Conservation (phyloP, 2,888 invertebrate species). For the Macrosiphum euphorbiae region DNA sequence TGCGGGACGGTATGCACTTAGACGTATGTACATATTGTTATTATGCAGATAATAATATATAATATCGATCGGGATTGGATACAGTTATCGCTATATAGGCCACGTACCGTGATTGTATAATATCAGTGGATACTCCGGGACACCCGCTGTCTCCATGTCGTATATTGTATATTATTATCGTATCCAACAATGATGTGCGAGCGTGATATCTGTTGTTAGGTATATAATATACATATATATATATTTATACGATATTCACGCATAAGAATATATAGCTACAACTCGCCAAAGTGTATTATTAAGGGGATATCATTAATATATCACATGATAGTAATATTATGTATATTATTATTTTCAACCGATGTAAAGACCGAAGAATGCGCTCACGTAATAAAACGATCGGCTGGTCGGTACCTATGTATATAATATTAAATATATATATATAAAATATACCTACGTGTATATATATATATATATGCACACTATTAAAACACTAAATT, state of each 20-base stretch:
- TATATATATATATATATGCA: not conserved
- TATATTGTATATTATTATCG: not conserved
- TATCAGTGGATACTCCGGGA: not conserved
- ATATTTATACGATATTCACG: not conserved
- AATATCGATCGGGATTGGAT: not conserved
- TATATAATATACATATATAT: not conserved
- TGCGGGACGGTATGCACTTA: not conserved
- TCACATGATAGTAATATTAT: not conserved
- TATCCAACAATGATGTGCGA: not conserved
- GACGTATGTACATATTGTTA: not conserved
- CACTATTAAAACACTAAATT: slow-evolving; percentile 28
- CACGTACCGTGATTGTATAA: not conserved
- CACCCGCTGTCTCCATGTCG: not conserved
- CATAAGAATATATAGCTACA: not conserved
- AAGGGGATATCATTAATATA: not conserved
- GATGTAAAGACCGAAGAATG: slow-evolving; percentile 19
- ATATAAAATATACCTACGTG: not conserved
- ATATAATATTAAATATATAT: not conserved
- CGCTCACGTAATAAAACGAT: slow-evolving; percentile 42
- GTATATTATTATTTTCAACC: not conserved
- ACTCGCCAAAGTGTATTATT: not conserved
- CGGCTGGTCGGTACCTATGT: not conserved
- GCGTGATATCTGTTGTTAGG: not conserved
- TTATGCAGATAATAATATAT: not conserved
- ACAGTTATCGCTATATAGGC: not conserved